Evolutionary conservation across 2,113 vertebrate species (phyloP), one percentile per base, ranked within the genome.

Genomic region (Forbesichthys papilliferus): DNA sequence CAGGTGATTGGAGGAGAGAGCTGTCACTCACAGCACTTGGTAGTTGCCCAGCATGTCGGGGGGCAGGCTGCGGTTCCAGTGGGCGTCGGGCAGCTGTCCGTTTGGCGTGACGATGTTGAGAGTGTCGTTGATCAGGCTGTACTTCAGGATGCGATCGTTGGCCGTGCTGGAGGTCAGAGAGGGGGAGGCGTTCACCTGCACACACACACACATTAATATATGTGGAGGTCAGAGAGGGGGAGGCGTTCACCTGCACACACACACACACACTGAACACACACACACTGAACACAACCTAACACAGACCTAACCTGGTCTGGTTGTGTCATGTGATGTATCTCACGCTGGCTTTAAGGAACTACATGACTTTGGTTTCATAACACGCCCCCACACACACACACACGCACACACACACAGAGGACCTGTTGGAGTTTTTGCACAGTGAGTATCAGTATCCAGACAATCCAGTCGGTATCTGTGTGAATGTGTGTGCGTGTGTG

Each of bases 91-190:
- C 69, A 99, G 93, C 49, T 99, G 96, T 0, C 94, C 95, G 0
- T 95, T 96, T 2, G 98, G 97, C 8, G 95, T 95, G 0, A 96
- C 96, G 0, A 99, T 98, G 73, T 99, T 99, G 42, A 99, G 94
- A 0, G 96, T 99, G 90, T 98, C 98, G 3, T 98, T 99, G 72
- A 99, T 97, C 51, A 99, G 94, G 90, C 98, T 98, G 78, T 99
- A 99, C 82, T 99, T 99, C 20, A 98, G 90, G 86, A 99, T 98
- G 1, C 98, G 96, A 74, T 99, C 98, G 0, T 98, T 99, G 61
- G 96, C 96, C 0, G 98, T 99, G 90, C 97, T 99, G 84, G 98
- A 98, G 64, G 97, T 98, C 54, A 99, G 93, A 11, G 98, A 99
- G 0, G 97, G 98, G 2, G 98, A 99, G 8, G 97, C 98, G 0